Base-by-base conservation (phyloP, 2,888 invertebrate species). In the Petrolisthes cinctipes region DNA sequence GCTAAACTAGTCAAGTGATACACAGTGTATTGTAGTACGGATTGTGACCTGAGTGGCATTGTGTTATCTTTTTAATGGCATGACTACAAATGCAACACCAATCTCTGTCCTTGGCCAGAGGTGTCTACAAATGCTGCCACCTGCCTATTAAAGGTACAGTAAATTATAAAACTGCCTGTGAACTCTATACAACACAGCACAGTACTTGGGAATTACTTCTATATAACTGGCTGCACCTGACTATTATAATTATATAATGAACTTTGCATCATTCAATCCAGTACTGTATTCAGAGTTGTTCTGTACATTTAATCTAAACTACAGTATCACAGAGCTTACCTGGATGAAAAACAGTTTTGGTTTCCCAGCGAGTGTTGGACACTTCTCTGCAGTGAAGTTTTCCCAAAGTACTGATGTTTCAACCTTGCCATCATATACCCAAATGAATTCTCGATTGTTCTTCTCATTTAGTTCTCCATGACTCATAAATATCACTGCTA, bases 351-450 rank as follows among this genome's bases (percentile, higher is more conserved):
- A 94, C 66, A 94, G 85, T 91, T 94, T 94, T 9, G 94, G 94
- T 91, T 94, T 94, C 53, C 94, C 94, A 78, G 93, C 93, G n/a
- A 94, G 92, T 20, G 92, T 91, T 37, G 93, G 92, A 91, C 94
- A 94, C 6, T 90, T 91, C 94, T 95, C 93, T 2, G 94, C 94
- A 53, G 94, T 93, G 92, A 96, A 95, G 76, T 93, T 94, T 79
- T 92, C 93, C 94, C 95, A 94, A 4, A 96, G 92, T 66, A 85
- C 88, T n/a, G 61, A 6, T 57, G 88, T 82, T 20, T 85, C 20
- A 23, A 88, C 57, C 17, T 78, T 76, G 14, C 1, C 23, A 66
- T 88, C 88, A 71, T 54, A 82, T 3, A 79, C 78, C n/a, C 82
- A 85, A 53, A 88, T 17, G 7, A 82, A 82, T 54, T 85, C 85